Conservation (phyloP, 1,140 invertebrate species). For the Medauroidea extradentata region DNA sequence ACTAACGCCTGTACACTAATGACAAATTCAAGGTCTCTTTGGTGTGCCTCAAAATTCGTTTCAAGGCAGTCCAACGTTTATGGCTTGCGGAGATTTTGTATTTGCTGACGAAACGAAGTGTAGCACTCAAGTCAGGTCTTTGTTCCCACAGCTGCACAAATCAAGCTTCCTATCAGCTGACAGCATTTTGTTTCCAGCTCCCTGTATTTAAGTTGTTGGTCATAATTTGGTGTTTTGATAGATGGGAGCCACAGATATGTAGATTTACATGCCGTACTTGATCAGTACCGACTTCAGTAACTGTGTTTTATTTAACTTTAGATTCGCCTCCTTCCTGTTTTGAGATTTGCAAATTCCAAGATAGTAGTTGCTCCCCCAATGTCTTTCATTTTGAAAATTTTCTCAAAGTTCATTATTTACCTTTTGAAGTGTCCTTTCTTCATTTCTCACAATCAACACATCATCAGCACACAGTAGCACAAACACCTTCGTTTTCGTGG, state of each 20-base stretch:
- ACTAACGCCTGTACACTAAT: too few species aligned
- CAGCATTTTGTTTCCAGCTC: too few species aligned
- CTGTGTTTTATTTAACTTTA: conserved; percentile 28
- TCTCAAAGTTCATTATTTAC: conserved; percentile 30
- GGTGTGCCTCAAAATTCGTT: too few species aligned
- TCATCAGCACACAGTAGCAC: conserved; percentile 40
- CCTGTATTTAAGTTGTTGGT: too few species aligned
- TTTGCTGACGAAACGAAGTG: too few species aligned
- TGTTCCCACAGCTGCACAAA: conserved; percentile 15
- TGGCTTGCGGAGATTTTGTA: too few species aligned
- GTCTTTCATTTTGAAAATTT: conserved; percentile 41
- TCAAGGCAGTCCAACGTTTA: too few species aligned
- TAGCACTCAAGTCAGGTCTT: too few species aligned
- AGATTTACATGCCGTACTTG: conserved; percentile 36
- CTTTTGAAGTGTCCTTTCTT: conserved; percentile 22
- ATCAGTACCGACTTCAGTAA: conserved; percentile 40
- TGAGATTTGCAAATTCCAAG: conserved; percentile 37
- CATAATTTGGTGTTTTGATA: too few species aligned
- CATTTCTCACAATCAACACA: conserved; percentile 29
- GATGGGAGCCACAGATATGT: conserved; percentile 28
- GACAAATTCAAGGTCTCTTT: too few species aligned
- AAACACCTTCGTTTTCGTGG: conserved; percentile 17
- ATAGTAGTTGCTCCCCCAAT: conserved; percentile 29
- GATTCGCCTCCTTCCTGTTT: conserved; percentile 24
- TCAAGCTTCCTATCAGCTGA: conserved; percentile 18